These are phyloP conservation scores for Drosophila pegasa DNA, from an alignment of 2,888 invertebrate species.

Conservation along the genomic window DNA sequence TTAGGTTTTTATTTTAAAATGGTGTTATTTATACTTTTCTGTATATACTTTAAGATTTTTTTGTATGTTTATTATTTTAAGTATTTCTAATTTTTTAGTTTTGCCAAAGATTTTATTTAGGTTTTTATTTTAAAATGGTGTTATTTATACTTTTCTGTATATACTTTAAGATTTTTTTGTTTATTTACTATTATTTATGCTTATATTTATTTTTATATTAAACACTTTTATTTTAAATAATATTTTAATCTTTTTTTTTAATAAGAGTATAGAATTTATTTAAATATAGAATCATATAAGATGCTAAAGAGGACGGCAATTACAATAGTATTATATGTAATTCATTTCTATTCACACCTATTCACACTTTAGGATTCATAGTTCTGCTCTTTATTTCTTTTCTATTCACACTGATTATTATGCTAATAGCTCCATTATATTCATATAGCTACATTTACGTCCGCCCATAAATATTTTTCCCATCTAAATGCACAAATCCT, in stretches of 20 bases:
- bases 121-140: not conserved
- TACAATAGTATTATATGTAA: too few relatives aligned
- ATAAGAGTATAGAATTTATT: too few relatives aligned
- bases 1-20: too few relatives aligned
- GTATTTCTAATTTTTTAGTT: too few relatives aligned
- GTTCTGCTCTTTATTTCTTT: not conserved
- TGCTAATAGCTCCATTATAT: constrained; percentile 1
- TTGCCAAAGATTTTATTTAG: too few relatives aligned
- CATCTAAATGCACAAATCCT: constrained; percentile 2
- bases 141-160: not conserved
- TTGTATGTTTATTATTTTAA: too few relatives aligned
- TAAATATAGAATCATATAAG: too few relatives aligned
- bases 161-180: not conserved
- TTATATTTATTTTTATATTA: not conserved
- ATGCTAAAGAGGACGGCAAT: too few relatives aligned
- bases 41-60: too few relatives aligned
- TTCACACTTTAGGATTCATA: not conserved
- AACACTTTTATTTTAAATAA: not conserved
- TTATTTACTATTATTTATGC: too few relatives aligned
- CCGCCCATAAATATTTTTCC: not conserved
- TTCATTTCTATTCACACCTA: not conserved
- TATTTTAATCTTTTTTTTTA: not conserved
- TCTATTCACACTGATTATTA: not conserved
- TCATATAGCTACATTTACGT: not conserved
- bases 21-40: too few relatives aligned